Base-by-base conservation (phyloP, 2,113 vertebrate species). In the Scartelaos histophorus region DNA sequence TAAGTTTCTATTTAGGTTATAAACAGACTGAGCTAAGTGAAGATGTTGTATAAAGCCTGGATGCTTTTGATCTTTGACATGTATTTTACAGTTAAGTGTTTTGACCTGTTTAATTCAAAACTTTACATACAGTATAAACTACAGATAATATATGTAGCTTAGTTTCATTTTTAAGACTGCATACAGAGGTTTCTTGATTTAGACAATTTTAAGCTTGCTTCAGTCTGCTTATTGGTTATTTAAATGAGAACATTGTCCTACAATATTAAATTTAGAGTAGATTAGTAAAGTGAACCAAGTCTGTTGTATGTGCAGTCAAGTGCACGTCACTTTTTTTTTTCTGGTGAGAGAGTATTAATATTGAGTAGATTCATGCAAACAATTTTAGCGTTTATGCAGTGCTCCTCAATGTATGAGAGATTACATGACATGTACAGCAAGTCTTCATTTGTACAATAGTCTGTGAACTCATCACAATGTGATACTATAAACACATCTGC, bases 321-420 rank as follows among this genome's bases (percentile, higher is more conserved):
- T 34, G 79, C 80, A 87, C 76, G 82, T 79, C 67, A 75, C 74
- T 25, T n/a, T 0, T 38, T 38, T 64, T 38, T n/a, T n/a, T 15
- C 61, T 21, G 2, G 34, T n/a, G 19, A 43, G 21, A 34, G 58
- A 61, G 25, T 78, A 35, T 38, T 64, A 21, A 38, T 67, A 66
- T 79, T 82, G 68, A 72, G 84, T 61, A 87, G 80, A 43, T 73
- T 80, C 89, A 91, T 91, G 90, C 90, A 87, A 87, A 87, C 78
- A 69, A 1, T 74, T 65, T 67, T 65, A 76, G 71, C 76, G 73
- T 67, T 74, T 82, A 78, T 83, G 80, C 72, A 85, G 72, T 66
- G 35, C 82, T 79, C 67, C 69, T 79, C 9, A 13, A 67, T 83
- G 68, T n/a, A 60, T 71, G 51, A 76, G 78, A 45, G 66, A 76